Evolutionary conservation across 2,797 vertebrate genomes (phyloP).

Genomic region (Etheostoma nigrum): DNA sequence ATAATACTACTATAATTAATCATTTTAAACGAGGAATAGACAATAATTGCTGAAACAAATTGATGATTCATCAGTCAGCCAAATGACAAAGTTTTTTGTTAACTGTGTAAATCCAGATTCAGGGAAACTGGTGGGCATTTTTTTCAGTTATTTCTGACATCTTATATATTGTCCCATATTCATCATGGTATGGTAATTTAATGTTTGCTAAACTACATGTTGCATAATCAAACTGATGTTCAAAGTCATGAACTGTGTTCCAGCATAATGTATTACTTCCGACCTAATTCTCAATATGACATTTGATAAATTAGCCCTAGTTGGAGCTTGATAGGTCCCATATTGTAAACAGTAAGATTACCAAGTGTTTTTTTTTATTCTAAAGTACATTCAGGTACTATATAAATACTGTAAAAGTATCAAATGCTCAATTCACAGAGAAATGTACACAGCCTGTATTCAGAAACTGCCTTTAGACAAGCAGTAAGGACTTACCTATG

Average conservation of each 20-base stretch:
- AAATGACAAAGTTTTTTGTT: neutral
- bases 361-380: too few relatives aligned
- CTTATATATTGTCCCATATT: neutral
- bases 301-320: too few relatives aligned
- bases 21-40: neutral
- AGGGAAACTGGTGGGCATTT: too few relatives aligned
- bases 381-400: too few relatives aligned
- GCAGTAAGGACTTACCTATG: too few relatives aligned
- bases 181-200: neutral
- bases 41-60: neutral
- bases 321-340: too few relatives aligned
- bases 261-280: neutral
- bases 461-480: too few relatives aligned
- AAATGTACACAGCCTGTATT: too few relatives aligned
- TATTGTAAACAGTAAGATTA: too few relatives aligned
- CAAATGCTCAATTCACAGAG: too few relatives aligned
- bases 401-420: too few relatives aligned
- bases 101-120: neutral
- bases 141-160: neutral
- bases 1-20: neutral
- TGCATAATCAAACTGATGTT: neutral
- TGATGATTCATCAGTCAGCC: neutral
- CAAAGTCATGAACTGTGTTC: neutral
- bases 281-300: neutral
- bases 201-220: neutral